A percentile compares a stretch with the other conserved stretches of the same genome.
Evolutionary conservation across 2,797 vertebrate genomes (phyloP).

Genomic region (Apogon hyalosoma): DNA sequence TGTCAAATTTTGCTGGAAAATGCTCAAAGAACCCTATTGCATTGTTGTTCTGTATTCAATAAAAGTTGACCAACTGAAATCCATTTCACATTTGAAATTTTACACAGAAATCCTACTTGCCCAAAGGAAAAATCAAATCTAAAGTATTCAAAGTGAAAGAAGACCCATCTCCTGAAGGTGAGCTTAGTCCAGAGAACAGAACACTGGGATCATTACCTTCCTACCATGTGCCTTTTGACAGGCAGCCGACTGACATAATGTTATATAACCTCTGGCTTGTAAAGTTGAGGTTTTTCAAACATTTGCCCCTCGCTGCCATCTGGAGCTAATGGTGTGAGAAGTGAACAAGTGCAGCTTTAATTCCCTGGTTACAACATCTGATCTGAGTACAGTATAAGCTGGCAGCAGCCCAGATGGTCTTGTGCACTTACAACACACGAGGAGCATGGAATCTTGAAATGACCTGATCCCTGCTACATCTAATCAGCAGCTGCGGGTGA

Average conservation of each 20-base stretch:
- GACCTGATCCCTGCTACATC: conserved; percentile 6
- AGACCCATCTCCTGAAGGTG: not conserved
- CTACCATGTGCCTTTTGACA: conserved; percentile 4
- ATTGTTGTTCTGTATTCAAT: not conserved
- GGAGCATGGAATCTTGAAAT: not conserved
- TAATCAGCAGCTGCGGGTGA: conserved; percentile 27
- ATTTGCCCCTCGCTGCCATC: conserved; percentile 10
- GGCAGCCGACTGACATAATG: conserved; percentile 6
- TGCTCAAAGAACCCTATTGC: not conserved
- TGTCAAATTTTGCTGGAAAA: too few species aligned
- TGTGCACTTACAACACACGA: conserved; percentile 1
- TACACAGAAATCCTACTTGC: not conserved
- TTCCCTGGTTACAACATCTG: conserved; percentile 20
- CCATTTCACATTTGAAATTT: conserved; percentile 1
- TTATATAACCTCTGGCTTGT: conserved; percentile 4
- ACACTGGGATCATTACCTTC: not conserved
- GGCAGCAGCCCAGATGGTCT: conserved; percentile 41
- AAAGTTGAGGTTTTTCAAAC: conserved; percentile 5
- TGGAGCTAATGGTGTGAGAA: conserved; percentile 9
- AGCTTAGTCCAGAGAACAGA: not conserved
- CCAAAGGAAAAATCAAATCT: not conserved
- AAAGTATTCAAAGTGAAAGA: conserved; percentile 6
- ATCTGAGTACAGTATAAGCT: conserved; percentile 12
- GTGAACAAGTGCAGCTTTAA: conserved; percentile 24
- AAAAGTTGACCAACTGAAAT: not conserved